phyloP scores from a whole-genome alignment of 2,113 vertebrate species.

The Tachysurus fulvidraco region DNA sequence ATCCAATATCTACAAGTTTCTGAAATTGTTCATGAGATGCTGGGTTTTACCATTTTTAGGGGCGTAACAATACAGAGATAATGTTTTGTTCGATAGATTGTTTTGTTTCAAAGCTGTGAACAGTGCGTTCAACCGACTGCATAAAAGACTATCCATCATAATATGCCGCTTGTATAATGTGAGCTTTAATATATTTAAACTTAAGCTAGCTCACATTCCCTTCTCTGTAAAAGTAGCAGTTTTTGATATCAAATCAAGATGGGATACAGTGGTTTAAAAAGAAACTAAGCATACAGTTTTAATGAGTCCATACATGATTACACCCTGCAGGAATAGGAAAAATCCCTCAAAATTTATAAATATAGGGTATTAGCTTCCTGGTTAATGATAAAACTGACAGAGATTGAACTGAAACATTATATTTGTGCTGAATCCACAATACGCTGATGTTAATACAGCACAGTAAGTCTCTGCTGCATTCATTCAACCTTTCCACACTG shows the following conservation, averaged over 20 bases:
- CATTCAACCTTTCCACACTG: neutral
- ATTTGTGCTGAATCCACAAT: neutral
- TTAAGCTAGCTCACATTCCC: neutral
- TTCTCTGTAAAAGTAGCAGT: neutral
- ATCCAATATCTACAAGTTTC: constrained; percentile 69
- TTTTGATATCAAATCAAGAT: neutral
- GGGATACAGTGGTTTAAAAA: neutral
- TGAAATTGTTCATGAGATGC: constrained; percentile 67
- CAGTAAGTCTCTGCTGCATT: neutral
- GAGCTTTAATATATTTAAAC: neutral
- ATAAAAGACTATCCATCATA: neutral
- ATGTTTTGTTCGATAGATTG: neutral
- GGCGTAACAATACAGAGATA: neutral
- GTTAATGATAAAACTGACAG: neutral
- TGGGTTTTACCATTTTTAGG: constrained; percentile 44
- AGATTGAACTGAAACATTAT: neutral
- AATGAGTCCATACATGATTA: neutral
- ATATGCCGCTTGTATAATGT: neutral
- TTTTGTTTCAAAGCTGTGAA: neutral
- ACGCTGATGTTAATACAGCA: neutral
- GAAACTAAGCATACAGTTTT: neutral
- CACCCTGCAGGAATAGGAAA: neutral
- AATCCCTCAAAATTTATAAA: neutral
- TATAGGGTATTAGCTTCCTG: neutral
- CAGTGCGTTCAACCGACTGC: neutral